These are phyloP conservation scores for Proctacanthus coquilletti DNA, from an alignment of 1,140 invertebrate genomes.

Conservation along the genomic window DNA sequence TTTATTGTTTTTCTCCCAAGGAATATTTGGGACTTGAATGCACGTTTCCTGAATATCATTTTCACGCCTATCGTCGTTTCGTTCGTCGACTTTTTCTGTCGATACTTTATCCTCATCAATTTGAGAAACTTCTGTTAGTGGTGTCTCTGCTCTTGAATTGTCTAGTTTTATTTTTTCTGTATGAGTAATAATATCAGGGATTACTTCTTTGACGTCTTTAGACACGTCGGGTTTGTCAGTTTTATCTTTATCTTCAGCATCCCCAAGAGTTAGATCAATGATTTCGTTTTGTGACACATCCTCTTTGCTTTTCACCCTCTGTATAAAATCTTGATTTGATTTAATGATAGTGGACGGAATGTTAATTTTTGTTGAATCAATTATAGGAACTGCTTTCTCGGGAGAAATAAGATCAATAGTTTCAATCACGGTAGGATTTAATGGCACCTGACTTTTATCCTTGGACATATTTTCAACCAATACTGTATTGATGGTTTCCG, in stretches of 20 bases:
- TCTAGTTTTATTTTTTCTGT: constrained; percentile 14
- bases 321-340: constrained; percentile 9
- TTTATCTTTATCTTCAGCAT: constrained; percentile 6
- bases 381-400: constrained; percentile 18
- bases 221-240: constrained; percentile 19
- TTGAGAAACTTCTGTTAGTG: not conserved
- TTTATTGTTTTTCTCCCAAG: constrained; percentile 33
- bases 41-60: constrained; percentile 40
- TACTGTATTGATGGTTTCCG: constrained; percentile 25
- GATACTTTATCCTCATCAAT: constrained; percentile 27
- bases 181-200: constrained; percentile 24
- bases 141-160: constrained; percentile 5
- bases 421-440: constrained; percentile 20
- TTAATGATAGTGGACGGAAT: constrained; percentile 14
- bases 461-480: constrained; percentile 18
- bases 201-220: constrained; percentile 22
- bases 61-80: too few relatives aligned
- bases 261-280: constrained; percentile 13
- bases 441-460: constrained; percentile 14
- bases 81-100: constrained; percentile 42
- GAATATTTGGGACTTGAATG: constrained; percentile 43
- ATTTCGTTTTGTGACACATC: constrained; percentile 15
- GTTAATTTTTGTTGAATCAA: constrained; percentile 19
- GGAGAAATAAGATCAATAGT: constrained; percentile 26
- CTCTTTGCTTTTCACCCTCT: constrained; percentile 6